A percentile compares a stretch with the other conserved stretches of the same genome.
These are phyloP conservation scores for Trissolcus basalis DNA, from an alignment of 1,140 invertebrate genomes.

Conservation along the genomic window DNA sequence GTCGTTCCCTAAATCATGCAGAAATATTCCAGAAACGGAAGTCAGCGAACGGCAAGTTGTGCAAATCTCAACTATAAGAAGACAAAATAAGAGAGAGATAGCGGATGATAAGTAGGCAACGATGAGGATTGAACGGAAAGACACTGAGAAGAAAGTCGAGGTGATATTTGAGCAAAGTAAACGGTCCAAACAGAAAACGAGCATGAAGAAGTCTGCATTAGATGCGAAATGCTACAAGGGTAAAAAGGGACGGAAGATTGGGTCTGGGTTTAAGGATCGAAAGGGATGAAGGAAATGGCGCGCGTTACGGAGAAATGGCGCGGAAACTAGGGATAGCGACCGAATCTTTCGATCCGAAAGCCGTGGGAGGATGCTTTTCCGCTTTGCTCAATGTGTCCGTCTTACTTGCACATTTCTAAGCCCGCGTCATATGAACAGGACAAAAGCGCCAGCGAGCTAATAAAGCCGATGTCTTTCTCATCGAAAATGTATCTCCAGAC, in stretches of 20 bases:
- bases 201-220: constrained; percentile 59
- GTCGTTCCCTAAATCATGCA: constrained; percentile 34
- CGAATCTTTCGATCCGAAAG: constrained; percentile 69
- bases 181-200: constrained; percentile 75
- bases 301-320: constrained; percentile 76
- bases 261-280: constrained; percentile 60
- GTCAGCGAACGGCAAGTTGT: constrained; percentile 62
- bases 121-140: constrained; percentile 43
- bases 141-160: constrained; percentile 57
- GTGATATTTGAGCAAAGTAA: constrained; percentile 75
- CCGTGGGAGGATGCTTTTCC: constrained; percentile 69
- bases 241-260: constrained; percentile 43
- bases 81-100: constrained; percentile 16
- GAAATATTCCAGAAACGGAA: constrained; percentile 54
- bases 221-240: constrained; percentile 41
- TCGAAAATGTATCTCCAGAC: constrained; percentile 50
- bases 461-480: constrained; percentile 64
- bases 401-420: constrained; percentile 46
- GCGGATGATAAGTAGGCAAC: constrained; percentile 44
- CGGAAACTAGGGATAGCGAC: constrained; percentile 76
- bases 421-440: constrained; percentile 59
- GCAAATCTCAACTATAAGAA: constrained; percentile 64
- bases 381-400: constrained; percentile 29
- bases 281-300: constrained; percentile 76
- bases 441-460: constrained; percentile 71